phyloP scores from a whole-genome alignment of 2,113 vertebrate species.

The Propithecus coquereli region DNA sequence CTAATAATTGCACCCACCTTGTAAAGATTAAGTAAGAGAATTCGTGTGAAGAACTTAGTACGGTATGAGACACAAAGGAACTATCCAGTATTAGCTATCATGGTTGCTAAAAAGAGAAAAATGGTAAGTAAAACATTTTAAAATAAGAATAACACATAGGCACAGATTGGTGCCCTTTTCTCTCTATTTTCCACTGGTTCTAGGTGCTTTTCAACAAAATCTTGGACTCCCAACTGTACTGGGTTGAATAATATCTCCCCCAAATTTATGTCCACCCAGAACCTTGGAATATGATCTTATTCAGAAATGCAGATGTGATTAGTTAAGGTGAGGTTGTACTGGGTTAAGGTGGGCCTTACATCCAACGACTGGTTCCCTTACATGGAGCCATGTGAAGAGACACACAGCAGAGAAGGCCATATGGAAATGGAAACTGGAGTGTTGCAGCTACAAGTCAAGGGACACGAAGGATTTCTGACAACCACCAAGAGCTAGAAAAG shows the following conservation, averaged over 20 bases:
- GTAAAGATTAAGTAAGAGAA: not conserved
- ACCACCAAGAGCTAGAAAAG: not conserved
- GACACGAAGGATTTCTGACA: not conserved
- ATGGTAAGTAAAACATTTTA: not conserved
- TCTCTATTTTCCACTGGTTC: not conserved
- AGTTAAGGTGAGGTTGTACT: not conserved
- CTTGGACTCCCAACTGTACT: not conserved
- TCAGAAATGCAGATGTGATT: not conserved
- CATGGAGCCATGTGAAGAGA: not conserved
- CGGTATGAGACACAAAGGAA: not conserved
- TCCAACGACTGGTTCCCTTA: not conserved
- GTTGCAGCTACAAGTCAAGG: not conserved
- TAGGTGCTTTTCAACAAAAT: not conserved
- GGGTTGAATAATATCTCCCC: not conserved
- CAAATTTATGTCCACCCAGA: not conserved
- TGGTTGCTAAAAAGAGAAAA: constrained; percentile 16
- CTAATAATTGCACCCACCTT: not conserved
- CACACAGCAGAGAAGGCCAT: not conserved
- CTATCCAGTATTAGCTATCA: not conserved
- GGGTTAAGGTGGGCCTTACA: not conserved
- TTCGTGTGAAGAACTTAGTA: not conserved
- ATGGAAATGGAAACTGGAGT: not conserved
- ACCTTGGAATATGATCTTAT: not conserved
- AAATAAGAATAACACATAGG: not conserved
- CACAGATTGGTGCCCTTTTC: not conserved